Conservation (phyloP, 2,797 vertebrate genomes). For the Tauraco hartlaubi region DNA sequence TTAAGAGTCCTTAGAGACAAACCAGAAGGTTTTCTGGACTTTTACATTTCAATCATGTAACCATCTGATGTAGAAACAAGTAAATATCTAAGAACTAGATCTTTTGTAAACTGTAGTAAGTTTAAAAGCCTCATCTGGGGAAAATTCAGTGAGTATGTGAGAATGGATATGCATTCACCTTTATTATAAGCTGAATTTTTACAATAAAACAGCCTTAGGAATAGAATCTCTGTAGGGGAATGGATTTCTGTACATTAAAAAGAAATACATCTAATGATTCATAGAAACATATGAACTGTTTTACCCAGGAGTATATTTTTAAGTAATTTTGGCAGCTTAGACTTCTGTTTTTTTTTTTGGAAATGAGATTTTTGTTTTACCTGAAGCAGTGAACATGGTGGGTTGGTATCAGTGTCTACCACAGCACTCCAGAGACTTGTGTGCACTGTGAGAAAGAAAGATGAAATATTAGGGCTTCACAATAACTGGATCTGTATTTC, state of each 20-base stretch:
- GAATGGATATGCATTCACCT: not conserved
- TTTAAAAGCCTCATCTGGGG: conserved; percentile 1
- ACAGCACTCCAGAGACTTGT: not conserved
- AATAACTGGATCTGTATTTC: not conserved
- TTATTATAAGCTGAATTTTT: not conserved
- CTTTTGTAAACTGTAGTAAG: not conserved
- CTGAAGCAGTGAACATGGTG: not conserved
- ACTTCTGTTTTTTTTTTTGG: not conserved
- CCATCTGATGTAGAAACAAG: not conserved
- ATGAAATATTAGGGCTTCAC: conserved; percentile 7
- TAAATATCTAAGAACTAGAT: not conserved
- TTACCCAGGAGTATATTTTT: conserved; percentile 3
- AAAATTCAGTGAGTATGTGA: not conserved
- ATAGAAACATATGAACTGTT: conserved; percentile 4
- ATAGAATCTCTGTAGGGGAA: conserved; percentile 2
- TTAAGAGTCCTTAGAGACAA: not conserved
- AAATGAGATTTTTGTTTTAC: conserved; percentile 37
- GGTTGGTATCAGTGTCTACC: not conserved
- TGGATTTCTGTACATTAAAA: conserved; percentile 21
- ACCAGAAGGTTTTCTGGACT: not conserved
- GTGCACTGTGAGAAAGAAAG: not conserved
- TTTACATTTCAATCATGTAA: not conserved
- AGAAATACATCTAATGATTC: conserved; percentile 7
- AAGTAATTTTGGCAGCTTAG: conserved; percentile 28
- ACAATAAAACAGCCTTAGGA: conserved; percentile 11